phyloP scores from a whole-genome alignment of 2,888 invertebrate genomes.

The Andrena hattorfiana region DNA sequence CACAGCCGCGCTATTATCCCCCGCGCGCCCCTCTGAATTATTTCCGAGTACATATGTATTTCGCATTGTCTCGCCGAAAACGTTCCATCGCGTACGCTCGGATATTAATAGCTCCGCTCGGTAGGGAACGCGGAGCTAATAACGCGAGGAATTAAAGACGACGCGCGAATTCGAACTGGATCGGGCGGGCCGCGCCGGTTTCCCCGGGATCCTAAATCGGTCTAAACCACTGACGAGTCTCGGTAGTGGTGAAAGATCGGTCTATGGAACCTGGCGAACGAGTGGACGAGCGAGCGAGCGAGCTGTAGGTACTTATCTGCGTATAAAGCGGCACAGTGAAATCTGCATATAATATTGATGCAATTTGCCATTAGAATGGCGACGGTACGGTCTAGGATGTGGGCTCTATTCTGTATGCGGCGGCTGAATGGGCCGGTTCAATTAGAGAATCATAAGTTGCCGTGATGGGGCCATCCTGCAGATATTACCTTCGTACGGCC shows the following conservation, averaged over 20 bases:
- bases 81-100: background rate
- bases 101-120: background rate
- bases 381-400: conserved; percentile 78
- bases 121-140: background rate
- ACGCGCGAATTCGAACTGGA: background rate
- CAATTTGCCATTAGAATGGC: conserved; percentile 82
- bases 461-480: conserved; percentile 83
- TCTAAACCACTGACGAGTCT: background rate
- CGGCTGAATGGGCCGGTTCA: conserved; percentile 82
- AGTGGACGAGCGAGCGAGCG: conserved; percentile 3
- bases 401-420: conserved; percentile 80
- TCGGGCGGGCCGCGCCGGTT: background rate
- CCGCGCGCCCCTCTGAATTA: background rate
- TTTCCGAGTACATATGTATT: background rate
- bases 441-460: conserved; percentile 84
- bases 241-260: conserved; percentile 22
- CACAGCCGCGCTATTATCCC: background rate
- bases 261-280: background rate
- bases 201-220: background rate
- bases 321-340: conserved; percentile 71
- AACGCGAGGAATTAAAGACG: background rate
- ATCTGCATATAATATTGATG: conserved; percentile 83
- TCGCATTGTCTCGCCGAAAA: background rate
- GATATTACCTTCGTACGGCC: conserved; percentile 78
- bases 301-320: conserved; percentile 68